Evolutionary conservation across 2,113 vertebrate genomes (phyloP).

Genomic region (Megalops atlanticus): DNA sequence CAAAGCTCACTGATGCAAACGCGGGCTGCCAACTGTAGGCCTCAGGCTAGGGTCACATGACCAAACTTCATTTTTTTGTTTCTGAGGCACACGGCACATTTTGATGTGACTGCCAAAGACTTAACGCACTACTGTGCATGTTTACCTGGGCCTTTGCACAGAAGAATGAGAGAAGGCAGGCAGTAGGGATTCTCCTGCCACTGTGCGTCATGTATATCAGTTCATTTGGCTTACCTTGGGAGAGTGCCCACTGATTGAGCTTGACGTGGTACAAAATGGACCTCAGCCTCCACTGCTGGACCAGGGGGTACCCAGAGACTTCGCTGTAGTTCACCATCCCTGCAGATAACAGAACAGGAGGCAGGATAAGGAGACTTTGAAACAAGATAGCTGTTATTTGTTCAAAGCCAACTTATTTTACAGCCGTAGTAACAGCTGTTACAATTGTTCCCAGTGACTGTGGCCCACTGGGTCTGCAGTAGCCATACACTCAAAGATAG

Average conservation of each 20-base stretch:
- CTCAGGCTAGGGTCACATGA: neutral
- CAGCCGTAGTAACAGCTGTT: neutral
- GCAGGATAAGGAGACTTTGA: neutral
- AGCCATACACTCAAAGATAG: no score
- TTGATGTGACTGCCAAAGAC: neutral
- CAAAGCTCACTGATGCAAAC: conserved; percentile 10
- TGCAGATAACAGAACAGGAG: conserved; percentile 55
- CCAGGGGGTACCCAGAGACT: conserved; percentile 89
- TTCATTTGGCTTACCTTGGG: conserved; percentile 81
- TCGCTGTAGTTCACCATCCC: conserved; percentile 99
- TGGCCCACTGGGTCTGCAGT: no score
- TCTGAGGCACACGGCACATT: neutral
- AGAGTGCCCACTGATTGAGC: conserved; percentile 88
- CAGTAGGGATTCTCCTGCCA: neutral
- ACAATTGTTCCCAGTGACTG: no score
- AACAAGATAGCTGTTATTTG: neutral
- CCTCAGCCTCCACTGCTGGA: conserved; percentile 93
- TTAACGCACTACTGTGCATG: neutral
- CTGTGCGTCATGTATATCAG: neutral
- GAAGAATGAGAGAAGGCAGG: neutral
- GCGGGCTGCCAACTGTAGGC: conserved; percentile 3
- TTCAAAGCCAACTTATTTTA: neutral
- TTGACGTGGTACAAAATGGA: conserved; percentile 91
- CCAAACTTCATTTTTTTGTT: neutral
- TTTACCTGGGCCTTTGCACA: neutral